These are phyloP conservation scores for Megaceryle maxima DNA, from an alignment of 2,113 vertebrate species.

Conservation along the genomic window DNA sequence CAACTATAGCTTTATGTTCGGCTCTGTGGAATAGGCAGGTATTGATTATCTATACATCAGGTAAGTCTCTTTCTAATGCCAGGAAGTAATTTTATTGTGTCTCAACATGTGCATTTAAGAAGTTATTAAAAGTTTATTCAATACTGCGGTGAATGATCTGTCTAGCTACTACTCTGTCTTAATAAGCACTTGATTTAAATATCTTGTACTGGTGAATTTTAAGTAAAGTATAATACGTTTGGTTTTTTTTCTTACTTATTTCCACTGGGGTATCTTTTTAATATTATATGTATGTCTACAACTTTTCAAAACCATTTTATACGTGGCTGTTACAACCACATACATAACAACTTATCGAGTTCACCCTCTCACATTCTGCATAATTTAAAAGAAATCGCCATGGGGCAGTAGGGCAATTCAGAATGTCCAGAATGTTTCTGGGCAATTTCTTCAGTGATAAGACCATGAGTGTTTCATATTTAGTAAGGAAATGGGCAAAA, in stretches of 20 bases:
- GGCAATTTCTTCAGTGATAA: not conserved
- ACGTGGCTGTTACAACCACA: not conserved
- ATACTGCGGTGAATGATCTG: not conserved
- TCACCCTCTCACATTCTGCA: fast-evolving
- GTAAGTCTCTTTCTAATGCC: slow-evolving; percentile 18
- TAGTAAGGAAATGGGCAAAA: not conserved
- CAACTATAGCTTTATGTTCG: not conserved
- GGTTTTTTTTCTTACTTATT: not conserved
- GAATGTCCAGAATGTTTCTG: not conserved
- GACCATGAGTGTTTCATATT: not conserved
- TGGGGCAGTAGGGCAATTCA: not conserved
- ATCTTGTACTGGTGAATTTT: not conserved
- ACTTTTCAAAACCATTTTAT: not conserved
- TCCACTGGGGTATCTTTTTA: not conserved
- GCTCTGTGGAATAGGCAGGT: slow-evolving; percentile 19
- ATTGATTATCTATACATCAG: slow-evolving; percentile 45
- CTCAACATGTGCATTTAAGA: slow-evolving; percentile 30
- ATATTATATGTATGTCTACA: not conserved
- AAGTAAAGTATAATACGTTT: not conserved
- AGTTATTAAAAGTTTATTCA: slow-evolving; percentile 52
- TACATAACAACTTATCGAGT: not conserved
- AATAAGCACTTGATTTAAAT: not conserved
- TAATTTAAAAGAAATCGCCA: not conserved
- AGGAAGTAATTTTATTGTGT: slow-evolving; percentile 33
- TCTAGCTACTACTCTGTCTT: not conserved